These are phyloP conservation scores for Ormyrus rosae DNA, from an alignment of 2,888 invertebrate genomes.

Conservation along the genomic window DNA sequence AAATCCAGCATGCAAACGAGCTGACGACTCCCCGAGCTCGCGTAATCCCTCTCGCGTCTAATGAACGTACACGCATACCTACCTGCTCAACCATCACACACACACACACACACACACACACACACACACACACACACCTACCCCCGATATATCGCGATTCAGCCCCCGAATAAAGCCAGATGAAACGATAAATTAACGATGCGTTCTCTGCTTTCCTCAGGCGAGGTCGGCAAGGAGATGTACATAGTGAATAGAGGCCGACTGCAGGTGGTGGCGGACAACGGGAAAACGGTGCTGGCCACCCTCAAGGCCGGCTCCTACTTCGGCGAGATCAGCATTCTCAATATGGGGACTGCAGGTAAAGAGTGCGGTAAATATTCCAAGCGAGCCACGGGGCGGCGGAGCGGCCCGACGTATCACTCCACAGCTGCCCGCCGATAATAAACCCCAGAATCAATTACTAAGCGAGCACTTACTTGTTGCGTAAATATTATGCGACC, in stretches of 20 bases:
- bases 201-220: constrained; percentile 77
- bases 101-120: too few species aligned
- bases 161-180: too few species aligned
- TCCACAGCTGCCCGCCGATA: constrained; percentile 42
- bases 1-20: constrained; percentile 36
- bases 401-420: constrained; percentile 48
- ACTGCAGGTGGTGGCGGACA: constrained; percentile 95
- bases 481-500: constrained; percentile 65
- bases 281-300: constrained; percentile 96
- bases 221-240: constrained; percentile 99
- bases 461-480: constrained; percentile 35
- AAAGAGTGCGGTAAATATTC: constrained; percentile 97
- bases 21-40: constrained; percentile 24
- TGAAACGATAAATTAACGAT: too few species aligned
- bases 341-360: constrained; percentile 99
- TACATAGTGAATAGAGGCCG: constrained; percentile 98
- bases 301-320: constrained; percentile 99
- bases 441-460: constrained; percentile 27
- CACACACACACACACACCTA: too few species aligned
- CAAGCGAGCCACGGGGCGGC: constrained; percentile 73
- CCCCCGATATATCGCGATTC: too few species aligned
- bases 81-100: too few species aligned
- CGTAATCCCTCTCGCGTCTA: constrained; percentile 24
- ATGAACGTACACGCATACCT: constrained; percentile 6
- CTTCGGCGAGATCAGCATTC: constrained; percentile 99